A percentile compares a stretch with the other conserved stretches of the same genome.
These are phyloP conservation scores for Drosophila setifemur DNA, from an alignment of 1,140 invertebrate genomes.

Conservation along the genomic window DNA sequence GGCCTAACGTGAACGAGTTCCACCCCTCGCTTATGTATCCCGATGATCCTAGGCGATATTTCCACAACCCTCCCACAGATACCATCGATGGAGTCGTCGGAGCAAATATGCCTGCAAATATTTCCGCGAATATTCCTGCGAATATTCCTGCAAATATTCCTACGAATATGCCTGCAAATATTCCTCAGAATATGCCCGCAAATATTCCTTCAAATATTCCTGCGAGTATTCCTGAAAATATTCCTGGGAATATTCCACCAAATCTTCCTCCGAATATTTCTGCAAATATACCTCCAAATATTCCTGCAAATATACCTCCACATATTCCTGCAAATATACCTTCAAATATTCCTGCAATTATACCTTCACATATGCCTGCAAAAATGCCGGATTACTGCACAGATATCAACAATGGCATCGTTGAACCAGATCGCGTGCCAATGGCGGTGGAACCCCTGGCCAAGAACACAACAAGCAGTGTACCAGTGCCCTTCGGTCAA, in stretches of 20 bases:
- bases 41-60: slow-evolving; percentile 29
- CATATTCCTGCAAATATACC: neutral
- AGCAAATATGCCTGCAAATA: too few species aligned
- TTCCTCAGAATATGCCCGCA: slow-evolving; percentile 1
- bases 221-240: too few species aligned
- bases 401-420: neutral
- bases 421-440: slow-evolving; percentile 6
- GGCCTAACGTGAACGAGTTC: slow-evolving; percentile 20
- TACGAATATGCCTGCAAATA: slow-evolving; percentile 14
- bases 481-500: slow-evolving; percentile 30
- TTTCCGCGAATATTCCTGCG: neutral
- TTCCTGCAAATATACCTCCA: too few species aligned
- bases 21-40: slow-evolving; percentile 26
- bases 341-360: too few species aligned
- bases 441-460: neutral
- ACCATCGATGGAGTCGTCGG: slow-evolving; percentile 4
- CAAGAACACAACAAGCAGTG: neutral
- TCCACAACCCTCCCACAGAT: slow-evolving; percentile 17
- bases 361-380: too few species aligned
- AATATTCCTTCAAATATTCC: too few species aligned
- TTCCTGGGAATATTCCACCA: slow-evolving; percentile 22
- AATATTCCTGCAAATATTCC: too few species aligned
- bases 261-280: too few species aligned
- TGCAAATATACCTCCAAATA: neutral
- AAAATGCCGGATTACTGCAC: slow-evolving; percentile 30